Evolutionary conservation across 2,113 vertebrate species (phyloP).

Genomic region (Chamaea fasciata): DNA sequence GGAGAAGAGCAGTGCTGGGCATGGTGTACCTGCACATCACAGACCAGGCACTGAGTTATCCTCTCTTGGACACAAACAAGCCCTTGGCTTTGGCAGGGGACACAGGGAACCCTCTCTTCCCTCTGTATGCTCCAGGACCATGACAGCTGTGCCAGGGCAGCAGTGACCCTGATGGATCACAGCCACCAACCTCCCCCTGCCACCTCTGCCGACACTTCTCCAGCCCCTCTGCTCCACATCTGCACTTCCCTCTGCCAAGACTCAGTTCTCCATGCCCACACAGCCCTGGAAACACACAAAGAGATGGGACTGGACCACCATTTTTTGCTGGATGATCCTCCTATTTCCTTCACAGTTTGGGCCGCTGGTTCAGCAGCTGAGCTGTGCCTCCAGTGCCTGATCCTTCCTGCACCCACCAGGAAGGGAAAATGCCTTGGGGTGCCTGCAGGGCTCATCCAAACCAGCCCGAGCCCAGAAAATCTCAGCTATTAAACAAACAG

Average conservation of each 20-base stretch:
- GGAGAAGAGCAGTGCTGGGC: not conserved
- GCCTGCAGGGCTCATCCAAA: not conserved
- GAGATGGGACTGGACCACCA: fast-evolving
- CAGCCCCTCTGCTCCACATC: not conserved
- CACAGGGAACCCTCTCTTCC: not conserved
- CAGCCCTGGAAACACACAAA: fast-evolving
- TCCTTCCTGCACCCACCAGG: not conserved
- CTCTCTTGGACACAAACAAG: not conserved
- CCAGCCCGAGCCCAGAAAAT: not conserved
- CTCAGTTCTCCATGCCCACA: fast-evolving
- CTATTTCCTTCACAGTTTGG: fast-evolving
- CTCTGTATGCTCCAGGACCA: not conserved
- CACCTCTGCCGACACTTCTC: not conserved
- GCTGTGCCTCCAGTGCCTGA: not conserved
- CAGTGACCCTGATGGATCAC: fast-evolving
- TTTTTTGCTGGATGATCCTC: not conserved
- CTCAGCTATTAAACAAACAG: not conserved
- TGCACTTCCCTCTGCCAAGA: not conserved
- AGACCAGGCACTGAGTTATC: not conserved
- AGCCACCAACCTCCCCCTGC: not conserved
- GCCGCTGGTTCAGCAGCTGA: not conserved
- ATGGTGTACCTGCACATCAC: not conserved
- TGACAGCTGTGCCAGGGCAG: not conserved
- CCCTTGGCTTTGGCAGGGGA: not conserved
- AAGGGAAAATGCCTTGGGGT: not conserved